phyloP scores from a whole-genome alignment of 2,113 vertebrate genomes.

The Calypte anna region DNA sequence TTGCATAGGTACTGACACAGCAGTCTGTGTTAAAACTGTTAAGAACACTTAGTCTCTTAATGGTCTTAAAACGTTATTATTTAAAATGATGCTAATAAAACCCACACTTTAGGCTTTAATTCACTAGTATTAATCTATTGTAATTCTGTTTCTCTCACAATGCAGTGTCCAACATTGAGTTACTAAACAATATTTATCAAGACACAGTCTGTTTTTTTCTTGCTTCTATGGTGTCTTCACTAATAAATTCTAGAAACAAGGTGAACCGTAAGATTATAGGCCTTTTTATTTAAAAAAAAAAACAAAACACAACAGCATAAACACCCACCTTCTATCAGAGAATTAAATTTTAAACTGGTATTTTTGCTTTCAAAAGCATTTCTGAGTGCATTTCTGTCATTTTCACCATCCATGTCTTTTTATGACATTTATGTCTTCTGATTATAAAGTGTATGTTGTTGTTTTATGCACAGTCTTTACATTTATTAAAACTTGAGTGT shows the following conservation, averaged over 20 bases:
- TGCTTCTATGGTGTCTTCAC: background rate
- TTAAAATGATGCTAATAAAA: background rate
- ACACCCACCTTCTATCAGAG: background rate
- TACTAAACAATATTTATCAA: background rate
- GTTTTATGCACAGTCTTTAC: constrained; percentile 7
- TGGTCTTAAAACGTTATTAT: background rate
- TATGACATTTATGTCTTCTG: background rate
- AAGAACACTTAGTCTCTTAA: background rate
- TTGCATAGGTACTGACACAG: background rate
- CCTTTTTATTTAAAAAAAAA: background rate
- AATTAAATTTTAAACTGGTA: background rate
- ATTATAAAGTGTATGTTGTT: background rate
- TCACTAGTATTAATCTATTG: background rate
- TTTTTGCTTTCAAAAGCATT: background rate
- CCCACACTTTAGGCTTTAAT: background rate
- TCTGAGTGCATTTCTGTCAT: background rate
- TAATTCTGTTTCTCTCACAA: background rate
- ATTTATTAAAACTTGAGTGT: background rate
- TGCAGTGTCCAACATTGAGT: background rate
- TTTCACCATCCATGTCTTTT: constrained; percentile 17
- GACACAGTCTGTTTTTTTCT: background rate
- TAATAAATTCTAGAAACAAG: background rate
- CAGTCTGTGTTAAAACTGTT: background rate
- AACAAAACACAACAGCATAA: background rate
- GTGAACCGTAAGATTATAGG: background rate